Evolutionary conservation across 2,797 vertebrate genomes (phyloP), one percentile per base, ranked within the genome.

Genomic region (Leuciscus waleckii): DNA sequence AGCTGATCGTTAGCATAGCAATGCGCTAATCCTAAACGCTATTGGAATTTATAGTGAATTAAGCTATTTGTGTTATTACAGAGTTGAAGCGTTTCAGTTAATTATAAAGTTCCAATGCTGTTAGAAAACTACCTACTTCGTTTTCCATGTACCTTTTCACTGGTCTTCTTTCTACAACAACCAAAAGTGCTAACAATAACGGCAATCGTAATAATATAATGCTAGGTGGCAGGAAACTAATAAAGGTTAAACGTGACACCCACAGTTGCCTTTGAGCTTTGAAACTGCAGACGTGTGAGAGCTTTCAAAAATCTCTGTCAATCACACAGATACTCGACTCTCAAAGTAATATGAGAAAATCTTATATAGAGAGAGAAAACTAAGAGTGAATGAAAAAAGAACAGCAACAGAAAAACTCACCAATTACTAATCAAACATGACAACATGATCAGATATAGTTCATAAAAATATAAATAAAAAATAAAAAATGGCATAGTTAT

Each of bases 401-500:
- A 37, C 14, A 73, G 7, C 23, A 26, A 32, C 16, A 58, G 54
- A 51, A 29, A 16, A 54, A 82, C 23, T 8, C 9, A 41, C 7
- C 8, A 58, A 39, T 39, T 69, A 37, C 46, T n/a, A 23, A 43
- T 74, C 37, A 73, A 63, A 63, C 39, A 17, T 35, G 81, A 73
- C n/a, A 3, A 5, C 8, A 63, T 74, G 7, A 46, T 49, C 13
- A 65, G 1, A 63, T 2, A 32, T 41, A 23, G 3, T 16, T 71
- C 2, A 10, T 29, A 43, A 63, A 29, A 23, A 70, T 0, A 4
- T 39, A 41, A 41, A 9, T 2, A 41, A 9, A 9, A 41, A 39
- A 14, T 8, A 69, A 29, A 61, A 63, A 63, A 32, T 41, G 2
- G 5, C 71, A n/a, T 29, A 21, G 32, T 85, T 88, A 93, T 93